Conservation (phyloP, 2,113 vertebrate genomes). For the Pampusana beccarii region DNA sequence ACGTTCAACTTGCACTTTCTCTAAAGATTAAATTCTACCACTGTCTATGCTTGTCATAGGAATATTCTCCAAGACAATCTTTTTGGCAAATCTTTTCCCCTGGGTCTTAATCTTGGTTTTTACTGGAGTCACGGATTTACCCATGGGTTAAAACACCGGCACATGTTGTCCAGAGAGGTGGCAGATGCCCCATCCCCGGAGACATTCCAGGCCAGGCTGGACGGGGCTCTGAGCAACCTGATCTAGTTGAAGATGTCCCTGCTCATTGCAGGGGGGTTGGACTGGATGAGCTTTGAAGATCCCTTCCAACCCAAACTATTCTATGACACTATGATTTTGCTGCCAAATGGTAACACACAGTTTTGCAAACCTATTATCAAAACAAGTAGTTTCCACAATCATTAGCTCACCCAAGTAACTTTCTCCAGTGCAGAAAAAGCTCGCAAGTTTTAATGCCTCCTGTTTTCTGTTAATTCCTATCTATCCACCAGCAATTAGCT, state of each 20-base stretch:
- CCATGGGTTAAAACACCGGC: neutral
- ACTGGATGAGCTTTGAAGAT: too few species aligned
- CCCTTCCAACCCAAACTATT: too few species aligned
- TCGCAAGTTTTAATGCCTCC: neutral
- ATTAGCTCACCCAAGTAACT: neutral
- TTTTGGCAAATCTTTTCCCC: neutral
- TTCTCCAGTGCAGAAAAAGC: neutral
- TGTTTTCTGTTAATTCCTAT: neutral
- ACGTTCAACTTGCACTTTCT: neutral
- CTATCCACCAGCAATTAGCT: neutral
- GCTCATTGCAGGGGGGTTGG: too few species aligned
- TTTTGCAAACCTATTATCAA: neutral
- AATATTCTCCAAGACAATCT: neutral
- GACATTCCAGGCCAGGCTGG: too few species aligned
- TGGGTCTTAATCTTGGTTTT: neutral
- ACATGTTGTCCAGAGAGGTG: too few species aligned
- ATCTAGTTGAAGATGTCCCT: too few species aligned
- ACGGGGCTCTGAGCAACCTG: too few species aligned
- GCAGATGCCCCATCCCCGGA: too few species aligned
- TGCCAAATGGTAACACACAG: neutral
- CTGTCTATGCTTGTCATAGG: neutral
- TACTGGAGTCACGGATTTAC: neutral
- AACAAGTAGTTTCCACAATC: neutral
- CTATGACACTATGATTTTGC: neutral
- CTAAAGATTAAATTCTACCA: neutral